Base-by-base conservation (phyloP, 2,113 vertebrate species). In the Pipra filicauda region DNA sequence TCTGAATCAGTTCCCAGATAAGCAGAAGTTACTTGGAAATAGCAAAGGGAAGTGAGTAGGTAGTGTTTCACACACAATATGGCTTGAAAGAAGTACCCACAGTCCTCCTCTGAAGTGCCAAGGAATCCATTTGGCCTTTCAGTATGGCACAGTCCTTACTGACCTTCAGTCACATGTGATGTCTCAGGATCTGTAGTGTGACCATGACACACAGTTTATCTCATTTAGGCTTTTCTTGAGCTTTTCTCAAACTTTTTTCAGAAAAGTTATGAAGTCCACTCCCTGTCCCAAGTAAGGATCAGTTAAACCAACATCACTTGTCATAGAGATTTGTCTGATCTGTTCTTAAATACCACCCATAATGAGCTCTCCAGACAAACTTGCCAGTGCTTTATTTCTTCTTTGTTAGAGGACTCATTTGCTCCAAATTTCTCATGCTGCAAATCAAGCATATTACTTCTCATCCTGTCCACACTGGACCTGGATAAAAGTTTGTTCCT, bases 311-410 rank as follows among this genome's bases (percentile, higher is more conserved):
- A 14, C 71, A 71, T 55, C 35, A 59, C 46, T 91, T 78, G 64
- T 88, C 69, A 74, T 30, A 74, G 48, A 35, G 14, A 35, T 86
- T 78, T 92, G 51, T 73, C 92, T 86, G 72, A 33, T 91, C 79
- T 86, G 5, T 92, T 90, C 95, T 88, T 80, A 71, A 62, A 90
- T 66, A 35, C 55, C 6, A 4, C 39, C 37, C 51, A 46, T 80
- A 77, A 91, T 77, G 83, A 80, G 37, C 55, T 92, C 55, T 90
- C 70, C 89, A 94, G 91, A 87, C 52, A 74, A 87, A 87, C 44
- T 64, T 3, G 1, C 22, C 20, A 23, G 65, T 81, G 43, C 39
- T 85, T 57, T 58, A 37, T 90, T 88, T 70, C 55, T 75, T 89
- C 78, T 88, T 79, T 92, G 20, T 85, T 86, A 86, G n/a, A 88